Evolutionary conservation across 2,888 invertebrate genomes (phyloP).

Genomic region (Callosobruchus maculatus): DNA sequence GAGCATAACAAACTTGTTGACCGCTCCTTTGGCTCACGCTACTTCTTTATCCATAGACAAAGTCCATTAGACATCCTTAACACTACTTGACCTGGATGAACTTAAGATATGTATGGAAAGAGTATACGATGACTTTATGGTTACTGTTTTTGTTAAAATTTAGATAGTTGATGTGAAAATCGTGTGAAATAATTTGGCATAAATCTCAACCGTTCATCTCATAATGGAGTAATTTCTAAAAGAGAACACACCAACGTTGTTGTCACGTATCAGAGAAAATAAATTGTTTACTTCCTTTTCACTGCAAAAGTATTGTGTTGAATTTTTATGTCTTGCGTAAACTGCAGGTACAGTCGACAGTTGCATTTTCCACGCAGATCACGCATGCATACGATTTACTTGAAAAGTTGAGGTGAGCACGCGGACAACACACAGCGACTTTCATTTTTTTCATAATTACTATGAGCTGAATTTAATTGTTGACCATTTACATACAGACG

Average conservation of each 20-base stretch:
- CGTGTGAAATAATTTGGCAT: no score
- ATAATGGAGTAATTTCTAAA: not conserved
- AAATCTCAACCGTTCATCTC: not conserved
- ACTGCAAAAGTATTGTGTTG: not conserved
- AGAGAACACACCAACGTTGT: not conserved
- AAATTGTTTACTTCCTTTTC: not conserved
- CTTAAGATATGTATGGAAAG: no score
- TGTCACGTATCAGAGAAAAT: not conserved
- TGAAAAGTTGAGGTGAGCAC: not conserved
- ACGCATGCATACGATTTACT: not conserved
- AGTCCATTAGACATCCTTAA: no score
- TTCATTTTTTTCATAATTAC: not conserved
- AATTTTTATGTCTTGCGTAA: not conserved
- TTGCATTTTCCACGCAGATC: not conserved
- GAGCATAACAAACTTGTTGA: no score
- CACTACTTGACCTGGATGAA: no score
- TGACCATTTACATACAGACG: not conserved
- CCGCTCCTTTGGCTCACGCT: no score
- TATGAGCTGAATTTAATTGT: not conserved
- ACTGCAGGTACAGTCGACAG: not conserved
- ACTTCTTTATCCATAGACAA: no score
- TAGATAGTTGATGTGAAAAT: no score
- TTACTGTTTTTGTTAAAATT: no score
- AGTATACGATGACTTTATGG: no score
- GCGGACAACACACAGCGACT: not conserved